Conservation (phyloP, 2,797 vertebrate species). For the Aselliscus stoliczkanus region DNA sequence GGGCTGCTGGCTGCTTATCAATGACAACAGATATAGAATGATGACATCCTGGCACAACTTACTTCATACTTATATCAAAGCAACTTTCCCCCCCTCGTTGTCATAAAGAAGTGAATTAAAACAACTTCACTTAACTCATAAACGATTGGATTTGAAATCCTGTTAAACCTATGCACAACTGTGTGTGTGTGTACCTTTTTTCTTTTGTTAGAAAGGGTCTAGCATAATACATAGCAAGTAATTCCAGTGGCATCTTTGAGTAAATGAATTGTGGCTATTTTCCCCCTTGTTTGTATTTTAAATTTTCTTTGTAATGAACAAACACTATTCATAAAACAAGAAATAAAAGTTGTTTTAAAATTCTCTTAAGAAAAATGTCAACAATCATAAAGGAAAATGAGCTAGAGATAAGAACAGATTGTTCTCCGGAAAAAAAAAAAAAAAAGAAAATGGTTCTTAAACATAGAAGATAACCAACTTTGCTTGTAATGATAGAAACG, state of each 20-base stretch:
- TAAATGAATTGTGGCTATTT: background rate
- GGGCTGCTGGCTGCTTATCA: background rate
- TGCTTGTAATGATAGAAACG: background rate
- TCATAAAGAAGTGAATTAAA: background rate
- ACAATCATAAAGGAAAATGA: background rate
- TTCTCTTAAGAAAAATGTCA: background rate
- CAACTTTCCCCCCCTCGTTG: background rate
- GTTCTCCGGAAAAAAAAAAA: background rate
- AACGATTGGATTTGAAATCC: background rate
- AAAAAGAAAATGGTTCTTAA: background rate
- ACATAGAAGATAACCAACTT: background rate
- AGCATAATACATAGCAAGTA: background rate
- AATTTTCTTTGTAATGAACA: conserved; percentile 3
- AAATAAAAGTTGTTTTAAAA: background rate
- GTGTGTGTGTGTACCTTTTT: background rate
- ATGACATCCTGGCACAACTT: background rate
- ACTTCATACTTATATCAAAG: background rate
- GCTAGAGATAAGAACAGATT: background rate
- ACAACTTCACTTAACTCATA: background rate
- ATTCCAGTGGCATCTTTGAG: background rate
- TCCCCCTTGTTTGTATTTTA: background rate
- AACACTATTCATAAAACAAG: background rate
- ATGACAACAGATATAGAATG: background rate
- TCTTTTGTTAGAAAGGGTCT: background rate
- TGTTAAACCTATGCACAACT: background rate